phyloP scores from a whole-genome alignment of 2,113 vertebrate species.

The Xenopus tropicalis region DNA sequence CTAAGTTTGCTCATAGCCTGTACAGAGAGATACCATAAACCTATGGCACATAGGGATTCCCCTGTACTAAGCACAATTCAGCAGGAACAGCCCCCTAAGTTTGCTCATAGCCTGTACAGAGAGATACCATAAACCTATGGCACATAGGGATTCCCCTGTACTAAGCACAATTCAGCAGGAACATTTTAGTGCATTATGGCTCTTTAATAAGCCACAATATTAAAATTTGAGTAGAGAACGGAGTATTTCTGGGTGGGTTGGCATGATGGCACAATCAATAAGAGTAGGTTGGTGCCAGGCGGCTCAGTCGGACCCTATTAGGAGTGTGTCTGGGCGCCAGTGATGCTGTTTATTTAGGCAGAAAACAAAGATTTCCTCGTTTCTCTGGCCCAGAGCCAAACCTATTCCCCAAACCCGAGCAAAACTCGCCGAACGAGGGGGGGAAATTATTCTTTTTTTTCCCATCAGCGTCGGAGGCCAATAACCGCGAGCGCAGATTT shows the following conservation, averaged over 20 bases:
- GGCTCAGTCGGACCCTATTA: background rate
- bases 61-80: too few relatives aligned
- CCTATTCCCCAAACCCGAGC: background rate
- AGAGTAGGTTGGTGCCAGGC: background rate
- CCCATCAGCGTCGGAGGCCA: background rate
- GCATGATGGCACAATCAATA: background rate
- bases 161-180: too few relatives aligned
- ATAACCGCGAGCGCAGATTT: slow-evolving; percentile 9
- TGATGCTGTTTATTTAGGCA: background rate
- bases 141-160: too few relatives aligned
- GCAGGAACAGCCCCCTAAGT: too few relatives aligned
- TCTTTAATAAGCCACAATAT: too few relatives aligned
- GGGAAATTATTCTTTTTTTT: background rate
- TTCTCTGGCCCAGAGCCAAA: background rate
- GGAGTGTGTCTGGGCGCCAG: background rate
- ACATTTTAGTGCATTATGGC: too few relatives aligned
- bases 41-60: too few relatives aligned
- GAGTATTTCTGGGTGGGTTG: background rate
- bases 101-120: too few relatives aligned
- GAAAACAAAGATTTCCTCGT: background rate
- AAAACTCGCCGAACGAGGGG: background rate
- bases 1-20: too few relatives aligned
- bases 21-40: too few relatives aligned
- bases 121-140: too few relatives aligned
- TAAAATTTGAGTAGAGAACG: background rate